Evolutionary conservation across 1,140 invertebrate species (phyloP).

Genomic region (Episyrphus balteatus): DNA sequence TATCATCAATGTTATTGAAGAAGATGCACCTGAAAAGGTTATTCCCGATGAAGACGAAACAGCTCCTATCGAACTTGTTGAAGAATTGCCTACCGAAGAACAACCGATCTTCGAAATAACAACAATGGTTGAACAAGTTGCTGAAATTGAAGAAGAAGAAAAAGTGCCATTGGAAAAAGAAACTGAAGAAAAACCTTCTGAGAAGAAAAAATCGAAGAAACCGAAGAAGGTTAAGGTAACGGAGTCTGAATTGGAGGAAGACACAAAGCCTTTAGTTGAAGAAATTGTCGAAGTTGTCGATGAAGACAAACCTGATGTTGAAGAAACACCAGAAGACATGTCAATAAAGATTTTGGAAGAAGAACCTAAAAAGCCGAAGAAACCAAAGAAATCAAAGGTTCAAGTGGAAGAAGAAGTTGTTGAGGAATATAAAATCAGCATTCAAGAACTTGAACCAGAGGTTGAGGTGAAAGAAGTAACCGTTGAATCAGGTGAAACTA

Average conservation of each 20-base stretch:
- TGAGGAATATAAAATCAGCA: constrained; percentile 2
- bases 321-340: too few relatives aligned
- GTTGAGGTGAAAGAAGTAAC: constrained; percentile 4
- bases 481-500: constrained; percentile 13
- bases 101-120: too few relatives aligned
- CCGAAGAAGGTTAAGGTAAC: constrained; percentile 10
- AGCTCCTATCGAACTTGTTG: background rate
- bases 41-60: constrained; percentile 8
- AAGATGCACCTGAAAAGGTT: constrained; percentile 3
- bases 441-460: constrained; percentile 17
- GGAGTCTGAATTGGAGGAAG: too few relatives aligned
- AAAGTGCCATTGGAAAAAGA: constrained; percentile 11
- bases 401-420: too few relatives aligned
- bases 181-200: constrained; percentile 7
- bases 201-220: constrained; percentile 15
- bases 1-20: constrained; percentile 23
- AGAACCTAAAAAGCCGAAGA: too few relatives aligned
- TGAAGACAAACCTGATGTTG: too few relatives aligned
- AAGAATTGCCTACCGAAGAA: background rate
- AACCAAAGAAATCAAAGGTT: too few relatives aligned
- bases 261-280: too few relatives aligned
- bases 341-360: too few relatives aligned
- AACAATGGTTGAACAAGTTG: background rate
- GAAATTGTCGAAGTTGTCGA: too few relatives aligned
- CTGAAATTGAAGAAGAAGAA: constrained; percentile 18